These are phyloP conservation scores for Balaenoptera acutorostrata DNA, from an alignment of 2,113 vertebrate species.

Conservation along the genomic window DNA sequence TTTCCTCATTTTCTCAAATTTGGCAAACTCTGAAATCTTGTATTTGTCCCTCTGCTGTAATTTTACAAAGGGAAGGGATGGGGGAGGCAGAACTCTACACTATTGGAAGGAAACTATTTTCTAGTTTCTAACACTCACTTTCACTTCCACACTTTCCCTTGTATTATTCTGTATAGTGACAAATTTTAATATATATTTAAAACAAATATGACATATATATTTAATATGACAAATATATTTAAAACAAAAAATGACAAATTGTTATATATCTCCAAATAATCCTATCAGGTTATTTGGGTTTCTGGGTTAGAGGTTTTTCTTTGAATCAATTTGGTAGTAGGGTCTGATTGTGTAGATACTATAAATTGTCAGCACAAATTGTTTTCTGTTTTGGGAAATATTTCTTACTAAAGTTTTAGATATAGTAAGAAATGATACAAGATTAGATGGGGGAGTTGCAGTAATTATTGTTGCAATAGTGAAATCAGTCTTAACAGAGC, in stretches of 20 bases:
- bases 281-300: neutral
- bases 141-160: neutral
- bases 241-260: no score
- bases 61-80: neutral
- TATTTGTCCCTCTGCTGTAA: neutral
- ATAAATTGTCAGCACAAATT: neutral
- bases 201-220: no score
- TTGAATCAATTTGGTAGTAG: neutral
- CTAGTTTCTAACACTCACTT: neutral
- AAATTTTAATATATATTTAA: neutral
- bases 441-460: neutral
- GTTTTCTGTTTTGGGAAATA: neutral
- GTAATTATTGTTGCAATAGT: neutral
- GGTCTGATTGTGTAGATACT: neutral
- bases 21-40: constrained; percentile 11
- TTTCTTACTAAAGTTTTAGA: neutral
- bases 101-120: neutral
- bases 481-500: neutral
- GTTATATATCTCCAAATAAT: neutral
- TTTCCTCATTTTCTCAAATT: constrained; percentile 23
- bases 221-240: no score
- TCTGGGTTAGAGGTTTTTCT: neutral
- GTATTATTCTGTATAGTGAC: neutral
- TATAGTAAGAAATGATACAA: neutral
- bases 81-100: neutral